Conservation (phyloP, 1,140 invertebrate species). For the Drosophila sturtevanti region DNA sequence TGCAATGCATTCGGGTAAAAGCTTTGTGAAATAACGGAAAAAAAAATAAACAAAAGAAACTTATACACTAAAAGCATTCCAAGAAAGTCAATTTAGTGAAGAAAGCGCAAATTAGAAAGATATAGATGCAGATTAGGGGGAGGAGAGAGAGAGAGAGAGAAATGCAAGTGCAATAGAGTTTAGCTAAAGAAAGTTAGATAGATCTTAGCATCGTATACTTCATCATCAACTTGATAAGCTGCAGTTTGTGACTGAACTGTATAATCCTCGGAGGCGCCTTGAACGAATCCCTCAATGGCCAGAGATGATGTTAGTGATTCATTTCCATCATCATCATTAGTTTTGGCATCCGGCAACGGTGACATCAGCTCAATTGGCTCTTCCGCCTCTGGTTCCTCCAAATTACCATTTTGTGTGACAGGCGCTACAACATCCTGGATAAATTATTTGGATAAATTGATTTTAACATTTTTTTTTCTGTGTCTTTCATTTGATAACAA, state of each 20-base stretch:
- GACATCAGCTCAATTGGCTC: neutral
- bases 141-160: constrained; percentile 10
- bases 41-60: neutral
- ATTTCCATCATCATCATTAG: constrained; percentile 68
- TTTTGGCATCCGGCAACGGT: neutral
- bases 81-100: neutral
- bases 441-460: constrained; percentile 34
- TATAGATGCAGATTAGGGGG: too few species aligned
- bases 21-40: neutral
- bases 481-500: constrained; percentile 5
- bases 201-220: constrained; percentile 72
- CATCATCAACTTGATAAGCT: constrained; percentile 74
- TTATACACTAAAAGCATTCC: neutral
- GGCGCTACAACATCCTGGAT: constrained; percentile 66
- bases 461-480: constrained; percentile 6
- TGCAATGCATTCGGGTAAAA: neutral
- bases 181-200: constrained; percentile 34
- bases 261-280: constrained; percentile 85
- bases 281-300: constrained; percentile 86
- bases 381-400: neutral
- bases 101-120: neutral
- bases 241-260: constrained; percentile 83
- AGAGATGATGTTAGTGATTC: constrained; percentile 78
- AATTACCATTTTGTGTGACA: neutral
- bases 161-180: constrained; percentile 27